Evolutionary conservation across 1,140 invertebrate species (phyloP).

Genomic region (Calephelis virginiensis): DNA sequence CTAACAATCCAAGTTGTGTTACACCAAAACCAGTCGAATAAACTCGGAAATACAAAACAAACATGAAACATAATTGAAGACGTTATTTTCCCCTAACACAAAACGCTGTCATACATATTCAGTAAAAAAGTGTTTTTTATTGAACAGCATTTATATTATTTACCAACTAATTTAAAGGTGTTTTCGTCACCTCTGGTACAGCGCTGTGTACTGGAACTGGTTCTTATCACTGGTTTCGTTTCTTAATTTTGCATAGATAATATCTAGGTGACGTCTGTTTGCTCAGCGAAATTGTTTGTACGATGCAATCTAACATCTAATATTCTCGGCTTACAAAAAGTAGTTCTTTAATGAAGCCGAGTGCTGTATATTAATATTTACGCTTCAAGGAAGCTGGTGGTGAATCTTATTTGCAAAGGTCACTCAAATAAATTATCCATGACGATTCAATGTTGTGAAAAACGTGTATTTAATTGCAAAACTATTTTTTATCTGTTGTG

Average conservation of each 20-base stretch:
- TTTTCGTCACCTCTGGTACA: constrained; percentile 9
- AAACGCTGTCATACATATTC: too few species aligned
- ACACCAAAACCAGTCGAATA: neutral
- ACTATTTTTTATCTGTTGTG: neutral
- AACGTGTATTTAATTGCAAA: neutral
- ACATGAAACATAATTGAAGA: too few species aligned
- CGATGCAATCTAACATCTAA: constrained; percentile 33
- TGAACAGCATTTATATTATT: too few species aligned
- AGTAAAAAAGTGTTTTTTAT: neutral
- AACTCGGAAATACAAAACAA: neutral
- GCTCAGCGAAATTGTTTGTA: constrained; percentile 46
- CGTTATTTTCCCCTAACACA: too few species aligned
- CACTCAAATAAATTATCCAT: constrained; percentile 15
- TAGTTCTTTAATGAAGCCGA: neutral
- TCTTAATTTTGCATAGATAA: constrained; percentile 32
- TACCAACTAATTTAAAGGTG: too few species aligned
- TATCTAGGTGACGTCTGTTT: constrained; percentile 41
- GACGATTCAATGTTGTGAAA: constrained; percentile 3
- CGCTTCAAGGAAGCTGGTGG: constrained; percentile 14
- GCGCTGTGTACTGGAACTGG: constrained; percentile 11
- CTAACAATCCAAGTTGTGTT: neutral
- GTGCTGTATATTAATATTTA: constrained; percentile 14
- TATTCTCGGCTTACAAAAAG: neutral
- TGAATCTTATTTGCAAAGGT: constrained; percentile 16
- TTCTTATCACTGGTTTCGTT: constrained; percentile 13